These are phyloP conservation scores for Crematogaster levior DNA, from an alignment of 2,888 invertebrate species.

Conservation along the genomic window DNA sequence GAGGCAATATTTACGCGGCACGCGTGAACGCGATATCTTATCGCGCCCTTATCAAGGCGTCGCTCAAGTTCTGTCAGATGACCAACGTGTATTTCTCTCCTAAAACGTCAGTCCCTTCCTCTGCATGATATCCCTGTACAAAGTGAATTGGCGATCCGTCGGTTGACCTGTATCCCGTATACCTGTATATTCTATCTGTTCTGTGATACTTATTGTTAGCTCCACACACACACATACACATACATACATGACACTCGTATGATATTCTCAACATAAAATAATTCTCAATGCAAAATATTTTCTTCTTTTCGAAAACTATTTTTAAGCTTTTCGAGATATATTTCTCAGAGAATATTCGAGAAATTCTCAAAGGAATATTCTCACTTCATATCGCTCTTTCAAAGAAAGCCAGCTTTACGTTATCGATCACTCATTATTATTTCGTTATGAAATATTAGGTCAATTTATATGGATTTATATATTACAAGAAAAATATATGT, in stretches of 20 bases:
- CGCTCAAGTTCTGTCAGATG: slow-evolving; percentile 31
- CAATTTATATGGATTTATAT: background rate
- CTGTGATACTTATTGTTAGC: background rate
- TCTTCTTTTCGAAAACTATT: background rate
- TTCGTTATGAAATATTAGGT: background rate
- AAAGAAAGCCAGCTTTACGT: background rate
- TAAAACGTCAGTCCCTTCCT: background rate
- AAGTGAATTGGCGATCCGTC: slow-evolving; percentile 21
- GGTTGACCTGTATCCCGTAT: background rate
- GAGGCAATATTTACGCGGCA: slow-evolving; percentile 72
- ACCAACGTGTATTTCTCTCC: background rate
- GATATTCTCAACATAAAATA: background rate
- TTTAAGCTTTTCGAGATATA: background rate
- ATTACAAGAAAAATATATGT: background rate
- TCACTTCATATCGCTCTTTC: slow-evolving; percentile 10
- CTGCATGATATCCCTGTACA: background rate
- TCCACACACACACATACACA: no score
- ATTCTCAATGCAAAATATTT: background rate
- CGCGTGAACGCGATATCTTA: slow-evolving; percentile 69
- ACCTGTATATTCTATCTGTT: background rate
- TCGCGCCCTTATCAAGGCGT: slow-evolving; percentile 63
- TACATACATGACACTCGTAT: background rate
- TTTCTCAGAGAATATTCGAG: slow-evolving; percentile 21
- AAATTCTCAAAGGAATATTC: slow-evolving; percentile 31
- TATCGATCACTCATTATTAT: slow-evolving; percentile 28